These are phyloP conservation scores for Sisyra nigra DNA, from an alignment of 2,888 invertebrate genomes.

Conservation along the genomic window DNA sequence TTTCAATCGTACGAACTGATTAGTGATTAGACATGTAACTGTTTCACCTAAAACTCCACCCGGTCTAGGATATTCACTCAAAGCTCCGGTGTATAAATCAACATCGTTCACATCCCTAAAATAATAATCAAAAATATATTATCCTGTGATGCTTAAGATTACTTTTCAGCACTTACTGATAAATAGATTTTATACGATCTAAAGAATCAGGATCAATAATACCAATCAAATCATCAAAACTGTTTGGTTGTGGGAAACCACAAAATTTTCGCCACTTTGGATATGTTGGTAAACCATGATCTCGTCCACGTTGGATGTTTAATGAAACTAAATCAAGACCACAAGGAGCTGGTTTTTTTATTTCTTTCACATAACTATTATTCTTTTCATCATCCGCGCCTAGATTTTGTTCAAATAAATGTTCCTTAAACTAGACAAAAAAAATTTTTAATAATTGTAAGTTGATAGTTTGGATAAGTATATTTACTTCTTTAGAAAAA, in stretches of 20 bases:
- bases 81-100: conserved; percentile 75
- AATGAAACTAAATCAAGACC: conserved; percentile 75
- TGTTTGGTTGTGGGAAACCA: conserved; percentile 40
- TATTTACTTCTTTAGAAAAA: conserved; percentile 42
- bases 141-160: conserved; percentile 15
- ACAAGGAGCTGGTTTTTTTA: conserved; percentile 26
- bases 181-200: conserved; percentile 43
- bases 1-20: conserved; percentile 71
- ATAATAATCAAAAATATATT: conserved; percentile 8
- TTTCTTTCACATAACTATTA: conserved; percentile 7
- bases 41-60: conserved; percentile 72
- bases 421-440: conserved; percentile 42
- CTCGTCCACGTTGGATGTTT: conserved; percentile 77
- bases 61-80: conserved; percentile 57
- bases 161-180: conserved; percentile 34
- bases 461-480: background rate
- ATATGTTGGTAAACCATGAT: conserved; percentile 74
- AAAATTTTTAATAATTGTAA: background rate
- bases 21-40: conserved; percentile 65
- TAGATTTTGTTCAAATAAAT: conserved; percentile 42
- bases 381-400: conserved; percentile 11
- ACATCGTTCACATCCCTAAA: conserved; percentile 58
- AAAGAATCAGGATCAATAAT: conserved; percentile 50
- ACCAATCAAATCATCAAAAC: conserved; percentile 44
- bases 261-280: conserved; percentile 62